Conservation (phyloP, 2,113 vertebrate genomes). For the Tor tambroides region DNA sequence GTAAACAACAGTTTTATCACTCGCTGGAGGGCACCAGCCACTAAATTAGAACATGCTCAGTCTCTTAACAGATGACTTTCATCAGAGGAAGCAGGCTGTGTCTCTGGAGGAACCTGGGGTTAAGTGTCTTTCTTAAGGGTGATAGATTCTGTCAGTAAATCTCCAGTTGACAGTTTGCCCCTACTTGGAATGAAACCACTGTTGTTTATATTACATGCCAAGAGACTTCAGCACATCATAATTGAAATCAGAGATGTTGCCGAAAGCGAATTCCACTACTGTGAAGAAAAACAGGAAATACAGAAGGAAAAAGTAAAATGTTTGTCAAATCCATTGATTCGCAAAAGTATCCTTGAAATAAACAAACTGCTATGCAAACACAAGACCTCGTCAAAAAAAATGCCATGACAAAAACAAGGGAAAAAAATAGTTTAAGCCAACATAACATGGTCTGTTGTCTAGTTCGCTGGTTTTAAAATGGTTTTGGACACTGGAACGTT, state of each 20-base stretch:
- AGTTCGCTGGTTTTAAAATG: neutral
- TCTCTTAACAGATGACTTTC: slow-evolving; percentile 2
- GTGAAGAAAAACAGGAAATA: neutral
- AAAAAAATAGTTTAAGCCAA: neutral
- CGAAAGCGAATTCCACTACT: neutral
- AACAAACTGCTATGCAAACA: neutral
- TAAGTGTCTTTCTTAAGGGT: neutral
- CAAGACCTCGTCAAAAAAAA: neutral
- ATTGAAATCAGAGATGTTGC: neutral
- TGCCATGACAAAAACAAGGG: neutral
- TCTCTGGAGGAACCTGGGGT: neutral
- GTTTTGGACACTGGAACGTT: neutral
- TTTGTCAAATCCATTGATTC: neutral
- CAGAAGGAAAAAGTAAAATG: neutral
- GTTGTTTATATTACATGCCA: slow-evolving; percentile 23
- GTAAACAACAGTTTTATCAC: slow-evolving; percentile 67
- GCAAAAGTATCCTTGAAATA: neutral
- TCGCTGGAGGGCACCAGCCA: neutral
- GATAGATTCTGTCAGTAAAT: slow-evolving; percentile 7
- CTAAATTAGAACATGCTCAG: neutral
- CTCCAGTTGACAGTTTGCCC: neutral
- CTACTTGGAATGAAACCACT: neutral
- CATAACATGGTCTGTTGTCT: neutral
- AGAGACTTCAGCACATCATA: neutral
- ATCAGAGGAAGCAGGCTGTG: neutral